phyloP scores from a whole-genome alignment of 2,797 vertebrate species.

The Tangara arthus region DNA sequence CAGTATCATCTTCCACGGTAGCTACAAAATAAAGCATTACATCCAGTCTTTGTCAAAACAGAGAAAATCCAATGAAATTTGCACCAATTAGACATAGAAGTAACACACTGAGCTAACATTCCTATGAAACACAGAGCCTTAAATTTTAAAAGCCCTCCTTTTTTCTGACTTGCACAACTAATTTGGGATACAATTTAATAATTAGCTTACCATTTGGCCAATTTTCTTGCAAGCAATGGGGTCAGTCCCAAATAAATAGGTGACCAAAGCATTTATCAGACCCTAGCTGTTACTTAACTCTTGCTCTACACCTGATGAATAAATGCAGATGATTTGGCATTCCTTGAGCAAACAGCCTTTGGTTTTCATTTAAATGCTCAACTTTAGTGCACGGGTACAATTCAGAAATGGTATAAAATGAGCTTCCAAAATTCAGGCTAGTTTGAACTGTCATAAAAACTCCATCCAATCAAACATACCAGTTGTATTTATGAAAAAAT shows the following conservation, averaged over 20 bases:
- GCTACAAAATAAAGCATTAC: background rate
- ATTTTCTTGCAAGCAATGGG: background rate
- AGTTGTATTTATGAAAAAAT: background rate
- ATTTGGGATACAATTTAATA: background rate
- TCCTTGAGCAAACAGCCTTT: background rate
- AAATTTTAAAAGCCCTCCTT: background rate
- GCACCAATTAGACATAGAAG: background rate
- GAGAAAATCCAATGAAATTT: background rate
- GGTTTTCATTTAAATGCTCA: background rate
- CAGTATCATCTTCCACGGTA: background rate
- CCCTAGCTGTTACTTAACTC: background rate
- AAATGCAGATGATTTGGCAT: background rate
- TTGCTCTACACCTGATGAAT: background rate
- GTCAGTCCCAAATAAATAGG: background rate
- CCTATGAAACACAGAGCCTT: background rate
- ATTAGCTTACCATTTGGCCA: background rate
- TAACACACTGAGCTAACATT: background rate
- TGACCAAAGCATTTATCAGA: background rate
- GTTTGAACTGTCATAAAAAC: background rate
- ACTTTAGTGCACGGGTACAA: background rate
- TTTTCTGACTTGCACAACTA: background rate
- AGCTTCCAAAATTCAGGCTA: background rate
- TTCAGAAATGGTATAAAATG: background rate
- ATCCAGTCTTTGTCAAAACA: background rate
- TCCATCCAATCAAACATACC: background rate